Percentiles rank a stretch among this genome's conserved stretches.
These are phyloP conservation scores for Psettodes erumei DNA, from an alignment of 2,113 vertebrate genomes.

Conservation along the genomic window DNA sequence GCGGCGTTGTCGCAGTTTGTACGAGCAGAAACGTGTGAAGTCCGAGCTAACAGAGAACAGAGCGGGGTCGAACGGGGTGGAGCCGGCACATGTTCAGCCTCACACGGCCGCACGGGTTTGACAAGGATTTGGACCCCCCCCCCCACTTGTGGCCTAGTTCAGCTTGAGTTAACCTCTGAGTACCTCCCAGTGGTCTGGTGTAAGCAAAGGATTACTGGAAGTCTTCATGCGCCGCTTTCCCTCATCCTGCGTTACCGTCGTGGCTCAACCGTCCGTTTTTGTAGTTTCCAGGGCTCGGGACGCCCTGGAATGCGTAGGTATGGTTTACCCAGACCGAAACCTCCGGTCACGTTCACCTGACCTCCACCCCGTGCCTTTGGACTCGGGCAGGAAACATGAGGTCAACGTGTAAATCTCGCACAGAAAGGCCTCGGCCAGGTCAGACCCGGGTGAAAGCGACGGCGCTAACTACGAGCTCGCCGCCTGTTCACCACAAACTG, in stretches of 20 bases:
- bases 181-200: slow-evolving; percentile 18
- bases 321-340: background rate
- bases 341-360: background rate
- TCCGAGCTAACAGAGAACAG: slow-evolving; percentile 75
- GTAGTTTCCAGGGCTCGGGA: no score
- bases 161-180: slow-evolving; percentile 54
- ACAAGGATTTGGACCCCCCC: slow-evolving; percentile 44
- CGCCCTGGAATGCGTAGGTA: no score
- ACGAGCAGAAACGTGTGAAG: slow-evolving; percentile 60
- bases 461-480: background rate
- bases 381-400: background rate
- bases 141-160: slow-evolving; percentile 49
- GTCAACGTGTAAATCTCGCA: background rate
- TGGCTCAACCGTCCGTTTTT: background rate
- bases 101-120: slow-evolving; percentile 59
- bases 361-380: background rate
- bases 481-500: background rate
- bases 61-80: slow-evolving; percentile 46
- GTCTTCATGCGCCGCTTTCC: background rate
- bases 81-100: slow-evolving; percentile 66
- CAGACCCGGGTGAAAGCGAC: background rate
- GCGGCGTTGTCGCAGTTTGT: slow-evolving; percentile 59
- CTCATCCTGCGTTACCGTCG: background rate
- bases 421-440: background rate
- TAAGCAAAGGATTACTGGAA: slow-evolving; percentile 12